Conservation (phyloP, 2,888 invertebrate species). For the Coronaproctus castanopsis region DNA sequence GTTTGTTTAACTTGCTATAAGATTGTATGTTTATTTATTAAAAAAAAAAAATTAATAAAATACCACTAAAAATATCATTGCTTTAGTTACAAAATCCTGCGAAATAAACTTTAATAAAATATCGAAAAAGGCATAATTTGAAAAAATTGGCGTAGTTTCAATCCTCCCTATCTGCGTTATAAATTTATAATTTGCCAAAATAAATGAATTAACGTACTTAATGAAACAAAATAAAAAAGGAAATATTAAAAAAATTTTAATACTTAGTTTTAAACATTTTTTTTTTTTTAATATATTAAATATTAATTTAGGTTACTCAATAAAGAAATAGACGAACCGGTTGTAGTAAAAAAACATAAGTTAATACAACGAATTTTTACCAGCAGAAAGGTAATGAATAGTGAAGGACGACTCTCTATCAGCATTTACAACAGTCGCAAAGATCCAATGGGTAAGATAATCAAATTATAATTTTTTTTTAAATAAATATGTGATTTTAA, state of each 20-base stretch:
- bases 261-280: slow-evolving; percentile 10
- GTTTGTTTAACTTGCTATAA: too few relatives aligned
- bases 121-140: background rate
- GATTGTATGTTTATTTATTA: too few relatives aligned
- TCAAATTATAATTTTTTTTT: slow-evolving; percentile 1
- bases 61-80: too few relatives aligned
- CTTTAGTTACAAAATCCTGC: too few relatives aligned
- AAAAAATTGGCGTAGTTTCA: background rate
- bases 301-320: slow-evolving; percentile 47
- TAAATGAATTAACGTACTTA: too few relatives aligned
- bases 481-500: too few relatives aligned
- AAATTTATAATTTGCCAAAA: too few relatives aligned
- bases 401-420: slow-evolving; percentile 63
- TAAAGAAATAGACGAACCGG: slow-evolving; percentile 43
- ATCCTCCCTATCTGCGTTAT: too few relatives aligned
- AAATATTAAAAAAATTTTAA: too few relatives aligned
- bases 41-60: too few relatives aligned
- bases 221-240: too few relatives aligned
- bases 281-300: slow-evolving; percentile 11
- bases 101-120: too few relatives aligned
- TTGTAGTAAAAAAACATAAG: slow-evolving; percentile 63
- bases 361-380: slow-evolving; percentile 80
- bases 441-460: slow-evolving; percentile 51
- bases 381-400: slow-evolving; percentile 62
- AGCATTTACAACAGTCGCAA: slow-evolving; percentile 69